Evolutionary conservation across 2,113 vertebrate species (phyloP).

Genomic region (Vireo altiloquus): DNA sequence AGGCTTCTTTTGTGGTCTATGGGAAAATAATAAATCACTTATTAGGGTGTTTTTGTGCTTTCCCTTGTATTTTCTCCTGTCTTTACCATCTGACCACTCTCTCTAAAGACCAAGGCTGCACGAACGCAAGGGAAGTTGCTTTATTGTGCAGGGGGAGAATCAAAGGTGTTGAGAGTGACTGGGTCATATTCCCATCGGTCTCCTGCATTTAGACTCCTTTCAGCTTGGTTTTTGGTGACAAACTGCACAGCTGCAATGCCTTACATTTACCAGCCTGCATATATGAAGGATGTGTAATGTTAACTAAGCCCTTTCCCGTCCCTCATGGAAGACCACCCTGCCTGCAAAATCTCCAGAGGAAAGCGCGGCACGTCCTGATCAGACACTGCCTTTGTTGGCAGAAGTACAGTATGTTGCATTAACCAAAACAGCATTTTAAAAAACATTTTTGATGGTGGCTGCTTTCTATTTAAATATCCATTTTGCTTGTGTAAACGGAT

Average conservation of each 20-base stretch:
- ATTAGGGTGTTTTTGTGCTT: not conserved
- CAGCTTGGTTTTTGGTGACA: slow-evolving; percentile 64
- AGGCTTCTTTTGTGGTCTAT: not conserved
- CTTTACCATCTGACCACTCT: not conserved
- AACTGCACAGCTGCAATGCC: slow-evolving; percentile 68
- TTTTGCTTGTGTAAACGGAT: slow-evolving; percentile 65
- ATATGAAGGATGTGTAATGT: slow-evolving; percentile 70
- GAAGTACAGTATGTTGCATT: slow-evolving; percentile 56
- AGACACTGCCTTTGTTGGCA: slow-evolving; percentile 69
- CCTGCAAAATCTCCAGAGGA: slow-evolving; percentile 52
- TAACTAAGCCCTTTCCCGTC: slow-evolving; percentile 63
- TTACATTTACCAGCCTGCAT: slow-evolving; percentile 72
- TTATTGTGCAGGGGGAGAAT: not conserved
- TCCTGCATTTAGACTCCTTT: slow-evolving; percentile 25
- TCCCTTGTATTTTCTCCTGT: not conserved
- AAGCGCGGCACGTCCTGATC: slow-evolving; percentile 54
- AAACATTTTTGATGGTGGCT: slow-evolving; percentile 63
- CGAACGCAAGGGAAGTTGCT: not conserved
- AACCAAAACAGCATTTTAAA: slow-evolving; percentile 61
- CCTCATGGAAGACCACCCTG: slow-evolving; percentile 68
- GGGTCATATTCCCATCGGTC: not conserved
- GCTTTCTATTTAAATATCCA: slow-evolving; percentile 70
- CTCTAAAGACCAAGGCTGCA: not conserved
- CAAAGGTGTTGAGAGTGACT: slow-evolving; percentile 22
- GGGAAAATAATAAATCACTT: not conserved